Conservation (phyloP, 2,113 vertebrate species). For the Shinisaurus crocodilurus region DNA sequence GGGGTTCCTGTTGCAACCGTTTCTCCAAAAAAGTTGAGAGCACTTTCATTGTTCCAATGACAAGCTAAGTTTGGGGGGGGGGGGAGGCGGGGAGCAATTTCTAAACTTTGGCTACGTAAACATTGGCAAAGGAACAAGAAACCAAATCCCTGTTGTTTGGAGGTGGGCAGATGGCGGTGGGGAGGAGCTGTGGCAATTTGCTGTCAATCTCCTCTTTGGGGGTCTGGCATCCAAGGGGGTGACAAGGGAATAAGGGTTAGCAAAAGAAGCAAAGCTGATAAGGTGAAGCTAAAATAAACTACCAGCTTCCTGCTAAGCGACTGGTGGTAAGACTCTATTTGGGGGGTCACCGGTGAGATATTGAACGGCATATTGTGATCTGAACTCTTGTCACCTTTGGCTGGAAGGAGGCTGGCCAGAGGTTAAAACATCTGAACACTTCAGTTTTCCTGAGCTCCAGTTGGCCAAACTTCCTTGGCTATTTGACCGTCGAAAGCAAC, state of each 20-base stretch:
- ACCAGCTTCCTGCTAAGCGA: conserved; percentile 88
- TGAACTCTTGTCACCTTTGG: conserved; percentile 93
- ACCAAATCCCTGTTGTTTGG: conserved; percentile 91
- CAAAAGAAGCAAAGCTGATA: conserved; percentile 91
- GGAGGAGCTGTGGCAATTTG: conserved; percentile 82
- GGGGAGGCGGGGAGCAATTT: conserved; percentile 87
- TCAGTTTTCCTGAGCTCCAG: conserved; percentile 64
- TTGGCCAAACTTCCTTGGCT: conserved; percentile 38
- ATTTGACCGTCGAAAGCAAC: conserved; percentile 33
- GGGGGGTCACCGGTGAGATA: conserved; percentile 91
- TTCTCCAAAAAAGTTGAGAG: conserved; percentile 83
- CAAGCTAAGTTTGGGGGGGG: conserved; percentile 84
- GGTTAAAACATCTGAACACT: conserved; percentile 93
- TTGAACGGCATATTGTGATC: conserved; percentile 89
- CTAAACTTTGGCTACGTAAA: conserved; percentile 93
- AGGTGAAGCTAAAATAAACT: conserved; percentile 90
- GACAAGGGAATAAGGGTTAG: conserved; percentile 87
- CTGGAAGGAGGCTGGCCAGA: conserved; percentile 92
- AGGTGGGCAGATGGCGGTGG: conserved; percentile 76
- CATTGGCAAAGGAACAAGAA: conserved; percentile 94
- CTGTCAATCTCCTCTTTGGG: conserved; percentile 92
- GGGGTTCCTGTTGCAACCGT: conserved; percentile 91
- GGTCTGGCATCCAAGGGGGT: conserved; percentile 88
- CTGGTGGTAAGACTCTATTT: conserved; percentile 89
- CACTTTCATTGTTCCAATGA: conserved; percentile 87